Conservation (phyloP, 2,888 invertebrate species). For the Piscicola geometra region DNA sequence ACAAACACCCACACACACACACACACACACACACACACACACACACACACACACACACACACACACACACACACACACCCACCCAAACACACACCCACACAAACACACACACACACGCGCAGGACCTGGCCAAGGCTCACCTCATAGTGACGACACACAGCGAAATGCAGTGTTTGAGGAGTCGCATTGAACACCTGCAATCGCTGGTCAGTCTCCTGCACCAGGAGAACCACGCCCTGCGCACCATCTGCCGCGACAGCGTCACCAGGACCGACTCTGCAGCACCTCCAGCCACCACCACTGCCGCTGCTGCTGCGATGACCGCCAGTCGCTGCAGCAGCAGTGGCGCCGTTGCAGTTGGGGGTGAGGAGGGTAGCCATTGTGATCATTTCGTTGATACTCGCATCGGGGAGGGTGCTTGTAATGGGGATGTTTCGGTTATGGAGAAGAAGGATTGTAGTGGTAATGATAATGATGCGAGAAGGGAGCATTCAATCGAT, state of each 20-base stretch:
- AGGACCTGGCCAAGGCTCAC: slow-evolving; percentile 6
- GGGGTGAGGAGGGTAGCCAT: background rate
- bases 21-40: background rate
- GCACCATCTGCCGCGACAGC: background rate
- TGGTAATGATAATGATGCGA: background rate
- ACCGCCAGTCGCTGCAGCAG: too few relatives aligned
- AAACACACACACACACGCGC: background rate
- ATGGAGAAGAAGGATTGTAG: background rate
- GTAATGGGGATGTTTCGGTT: background rate
- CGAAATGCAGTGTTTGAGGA: background rate
- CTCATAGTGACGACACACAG: slow-evolving; percentile 3
- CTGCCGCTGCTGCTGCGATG: background rate
- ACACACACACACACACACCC: background rate
- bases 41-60: background rate
- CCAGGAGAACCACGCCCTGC: background rate
- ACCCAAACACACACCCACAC: background rate
- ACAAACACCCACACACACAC: background rate
- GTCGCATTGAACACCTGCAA: background rate
- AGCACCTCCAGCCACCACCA: background rate
- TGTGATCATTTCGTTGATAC: background rate
- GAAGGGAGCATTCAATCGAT: background rate
- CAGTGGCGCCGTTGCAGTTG: background rate
- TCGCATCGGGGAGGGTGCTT: background rate
- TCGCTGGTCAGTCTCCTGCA: background rate
- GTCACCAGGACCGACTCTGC: background rate